Conservation (phyloP, 2,888 invertebrate genomes). For the Eumerus sabulonum region DNA sequence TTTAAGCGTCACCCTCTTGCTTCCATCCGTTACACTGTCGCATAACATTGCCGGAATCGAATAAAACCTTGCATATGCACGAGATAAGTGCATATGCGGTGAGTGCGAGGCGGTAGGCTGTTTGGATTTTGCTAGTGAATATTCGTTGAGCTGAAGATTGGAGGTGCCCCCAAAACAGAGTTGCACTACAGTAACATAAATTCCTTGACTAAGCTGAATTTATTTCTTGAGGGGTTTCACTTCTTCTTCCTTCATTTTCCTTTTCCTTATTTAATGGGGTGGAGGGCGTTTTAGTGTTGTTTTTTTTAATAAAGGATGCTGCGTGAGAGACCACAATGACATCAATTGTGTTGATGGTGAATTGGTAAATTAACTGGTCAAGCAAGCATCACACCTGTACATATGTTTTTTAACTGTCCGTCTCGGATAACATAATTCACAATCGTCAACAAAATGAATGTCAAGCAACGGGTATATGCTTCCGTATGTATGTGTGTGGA, state of each 20-base stretch:
- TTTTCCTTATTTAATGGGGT: too few relatives aligned
- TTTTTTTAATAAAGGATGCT: conserved; percentile 7
- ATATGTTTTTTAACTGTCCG: too few relatives aligned
- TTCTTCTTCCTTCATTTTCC: background rate
- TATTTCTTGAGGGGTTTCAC: conserved; percentile 31
- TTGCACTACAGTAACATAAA: conserved; percentile 65
- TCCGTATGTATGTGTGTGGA: too few relatives aligned
- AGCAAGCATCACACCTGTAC: too few relatives aligned
- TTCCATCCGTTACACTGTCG: conserved; percentile 32
- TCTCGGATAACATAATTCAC: too few relatives aligned
- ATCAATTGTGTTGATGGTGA: too few relatives aligned
- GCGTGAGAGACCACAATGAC: conserved; percentile 25
- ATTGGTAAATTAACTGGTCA: too few relatives aligned
- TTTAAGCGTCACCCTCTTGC: conserved; percentile 48
- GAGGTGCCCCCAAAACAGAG: conserved; percentile 67
- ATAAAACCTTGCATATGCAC: background rate
- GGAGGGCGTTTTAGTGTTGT: background rate
- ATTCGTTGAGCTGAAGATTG: conserved; percentile 48
- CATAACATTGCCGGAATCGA: background rate
- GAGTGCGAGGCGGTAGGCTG: conserved; percentile 16
- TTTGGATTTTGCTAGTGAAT: conserved; percentile 7
- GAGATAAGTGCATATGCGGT: background rate
- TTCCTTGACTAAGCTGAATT: conserved; percentile 68
- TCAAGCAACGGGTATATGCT: too few relatives aligned
- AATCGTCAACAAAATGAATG: too few relatives aligned